phyloP scores from a whole-genome alignment of 2,113 vertebrate species.

The Oreochromis aureus region DNA sequence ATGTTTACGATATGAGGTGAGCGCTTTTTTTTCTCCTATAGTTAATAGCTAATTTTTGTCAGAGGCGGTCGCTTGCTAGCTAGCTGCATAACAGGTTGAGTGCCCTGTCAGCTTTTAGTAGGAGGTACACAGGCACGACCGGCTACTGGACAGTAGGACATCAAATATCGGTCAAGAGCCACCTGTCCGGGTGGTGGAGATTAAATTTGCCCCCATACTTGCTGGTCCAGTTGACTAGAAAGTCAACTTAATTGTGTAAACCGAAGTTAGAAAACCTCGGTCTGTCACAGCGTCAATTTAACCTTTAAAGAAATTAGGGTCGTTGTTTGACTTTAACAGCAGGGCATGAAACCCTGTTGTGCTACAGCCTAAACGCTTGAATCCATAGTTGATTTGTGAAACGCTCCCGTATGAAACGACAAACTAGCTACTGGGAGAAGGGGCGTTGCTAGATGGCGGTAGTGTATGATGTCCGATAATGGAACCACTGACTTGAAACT shows the following conservation, averaged over 20 bases:
- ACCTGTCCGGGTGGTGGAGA: background rate
- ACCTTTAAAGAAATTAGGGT: background rate
- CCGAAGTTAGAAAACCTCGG: background rate
- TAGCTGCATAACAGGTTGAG: background rate
- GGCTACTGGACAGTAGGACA: background rate
- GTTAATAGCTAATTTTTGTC: too few relatives aligned
- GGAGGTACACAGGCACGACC: background rate
- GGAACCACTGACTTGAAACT: rapidly evolving
- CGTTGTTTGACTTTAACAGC: background rate
- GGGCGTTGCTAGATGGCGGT: too few relatives aligned
- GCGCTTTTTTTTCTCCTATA: background rate
- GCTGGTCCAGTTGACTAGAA: background rate
- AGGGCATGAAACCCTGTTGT: background rate
- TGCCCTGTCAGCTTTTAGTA: background rate
- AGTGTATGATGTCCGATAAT: background rate
- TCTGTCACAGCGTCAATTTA: background rate
- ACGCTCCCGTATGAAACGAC: background rate
- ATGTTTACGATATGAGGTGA: constrained; percentile 24
- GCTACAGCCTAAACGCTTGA: background rate
- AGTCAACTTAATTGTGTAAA: background rate
- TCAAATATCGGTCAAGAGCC: background rate
- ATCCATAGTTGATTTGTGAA: background rate
- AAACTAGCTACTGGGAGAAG: background rate
- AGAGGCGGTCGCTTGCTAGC: background rate
- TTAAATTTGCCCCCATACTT: background rate